Conservation (phyloP, 2,888 invertebrate species). For the Microctonus aethiopoides region DNA sequence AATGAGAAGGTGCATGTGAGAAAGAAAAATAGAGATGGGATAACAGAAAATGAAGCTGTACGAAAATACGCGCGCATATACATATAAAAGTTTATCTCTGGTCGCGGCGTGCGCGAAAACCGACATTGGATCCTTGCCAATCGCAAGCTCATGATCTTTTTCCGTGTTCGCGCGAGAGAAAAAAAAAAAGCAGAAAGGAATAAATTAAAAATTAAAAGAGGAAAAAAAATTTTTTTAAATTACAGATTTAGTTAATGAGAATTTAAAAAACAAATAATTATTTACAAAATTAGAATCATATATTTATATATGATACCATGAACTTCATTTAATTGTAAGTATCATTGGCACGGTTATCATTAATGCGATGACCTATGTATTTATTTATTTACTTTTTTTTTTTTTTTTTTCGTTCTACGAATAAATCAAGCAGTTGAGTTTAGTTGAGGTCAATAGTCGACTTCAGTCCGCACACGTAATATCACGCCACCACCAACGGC, state of each 20-base stretch:
- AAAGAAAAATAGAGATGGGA: background rate
- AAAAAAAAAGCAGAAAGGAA: background rate
- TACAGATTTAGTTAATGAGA: background rate
- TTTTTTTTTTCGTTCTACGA: background rate
- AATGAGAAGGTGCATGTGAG: background rate
- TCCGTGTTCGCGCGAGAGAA: background rate
- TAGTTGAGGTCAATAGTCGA: background rate
- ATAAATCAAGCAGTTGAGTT: background rate
- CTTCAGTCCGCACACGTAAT: background rate
- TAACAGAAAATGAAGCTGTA: slow-evolving; percentile 1
- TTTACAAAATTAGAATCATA: background rate
- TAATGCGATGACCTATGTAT: background rate
- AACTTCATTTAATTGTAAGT: background rate
- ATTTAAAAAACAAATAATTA: background rate
- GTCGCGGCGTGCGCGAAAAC: slow-evolving; percentile 12
- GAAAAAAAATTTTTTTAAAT: background rate
- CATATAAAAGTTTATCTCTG: slow-evolving; percentile 18
- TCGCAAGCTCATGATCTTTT: slow-evolving; percentile 11
- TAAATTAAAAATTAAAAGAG: background rate
- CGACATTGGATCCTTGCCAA: slow-evolving; percentile 19
- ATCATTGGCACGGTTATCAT: background rate
- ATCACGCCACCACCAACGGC: background rate
- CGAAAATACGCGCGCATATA: background rate
- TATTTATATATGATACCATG: background rate
- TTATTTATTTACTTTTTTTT: too few species aligned